Evolutionary conservation across 1,140 invertebrate genomes (phyloP), one percentile per base, ranked within the genome.

Genomic region (Heliconius melpomene): DNA sequence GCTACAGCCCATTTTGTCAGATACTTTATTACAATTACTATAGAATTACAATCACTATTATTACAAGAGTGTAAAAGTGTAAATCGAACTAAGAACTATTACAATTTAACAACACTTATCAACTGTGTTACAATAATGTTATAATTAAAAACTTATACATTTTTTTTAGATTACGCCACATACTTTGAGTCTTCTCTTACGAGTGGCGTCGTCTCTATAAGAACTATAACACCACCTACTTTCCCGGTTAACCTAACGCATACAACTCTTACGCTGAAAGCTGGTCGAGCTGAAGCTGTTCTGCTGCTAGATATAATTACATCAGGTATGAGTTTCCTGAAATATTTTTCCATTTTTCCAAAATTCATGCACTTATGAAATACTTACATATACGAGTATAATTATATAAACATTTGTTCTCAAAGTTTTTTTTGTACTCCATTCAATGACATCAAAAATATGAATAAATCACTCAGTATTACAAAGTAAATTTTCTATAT

Each of bases 221-320:
- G 7, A 26, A 60, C 18, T 40, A 7, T n/a, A 8, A 9, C 57
- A 2, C 9, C 74, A n/a, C 73, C 78, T 1, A 38, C 40, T 1
- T 46, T 79, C n/a, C 78, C 78, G 38, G 50, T 2, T 16, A 23
- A 72, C 8, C 5, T 79, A 6, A 70, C 74, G 13, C 60, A 75
- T 66, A 72, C 71, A 32, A 46, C 74, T n/a, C 29, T 79, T 29
- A 75, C 78, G 1, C n/a, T 79, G 23, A 74, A 57, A n/a, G 78
- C 74, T n/a, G 66, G 70, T 1, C 32, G 60, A 29, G 78, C 74
- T n/a, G 52, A 32, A 29, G 78, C 78, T n/a, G 78, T 79, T 20
- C 74, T 79, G 13, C 46, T 79, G 13, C 75, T 92, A 46, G 81
- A 81, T n/a, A 80, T 91, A 8, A 23, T 91, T 8, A 29, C 79